Evolutionary conservation across 92 coral and sea anemone genomes (phyloP).

Genomic region (Epizoanthus illoricatus): DNA sequence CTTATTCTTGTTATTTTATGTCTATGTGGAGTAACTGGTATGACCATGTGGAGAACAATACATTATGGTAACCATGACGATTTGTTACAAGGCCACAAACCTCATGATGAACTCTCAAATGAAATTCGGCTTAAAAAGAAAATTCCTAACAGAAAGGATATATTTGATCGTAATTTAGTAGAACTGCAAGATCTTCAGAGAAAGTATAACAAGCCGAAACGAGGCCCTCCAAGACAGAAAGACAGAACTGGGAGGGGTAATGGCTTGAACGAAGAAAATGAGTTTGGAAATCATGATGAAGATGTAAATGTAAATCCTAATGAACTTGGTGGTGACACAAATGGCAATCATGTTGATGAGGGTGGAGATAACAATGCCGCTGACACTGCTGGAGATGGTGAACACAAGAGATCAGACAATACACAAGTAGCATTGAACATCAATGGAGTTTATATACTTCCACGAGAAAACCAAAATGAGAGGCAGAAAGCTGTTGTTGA

Average conservation of each 20-base stretch:
- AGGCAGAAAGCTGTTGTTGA: conserved; percentile 84
- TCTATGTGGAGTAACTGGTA: conserved; percentile 52
- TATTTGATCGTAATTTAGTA: conserved; percentile 54
- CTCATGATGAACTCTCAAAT: conserved; percentile 52
- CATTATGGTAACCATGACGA: conserved; percentile 35
- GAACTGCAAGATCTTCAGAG: conserved; percentile 59
- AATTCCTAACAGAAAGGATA: conserved; percentile 59
- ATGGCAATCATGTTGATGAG: conserved; percentile 47
- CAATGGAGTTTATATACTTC: conserved; percentile 70
- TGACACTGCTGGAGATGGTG: conserved; percentile 82
- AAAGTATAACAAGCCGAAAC: conserved; percentile 48
- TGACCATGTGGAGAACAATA: conserved; percentile 29
- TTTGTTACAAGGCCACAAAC: conserved; percentile 52
- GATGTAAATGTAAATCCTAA: conserved; percentile 14
- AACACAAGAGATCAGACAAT: conserved; percentile 44
- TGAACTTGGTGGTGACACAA: conserved; percentile 44
- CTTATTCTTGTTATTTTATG: conserved; percentile 49
- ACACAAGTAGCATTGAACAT: conserved; percentile 43
- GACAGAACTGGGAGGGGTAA: conserved; percentile 37
- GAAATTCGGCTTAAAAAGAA: conserved; percentile 48
- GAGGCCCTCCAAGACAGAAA: conserved; percentile 72
- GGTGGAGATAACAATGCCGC: conserved; percentile 51
- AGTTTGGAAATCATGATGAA: conserved; percentile 26
- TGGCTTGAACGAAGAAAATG: conserved; percentile 30
- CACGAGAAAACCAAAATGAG: conserved; percentile 73